Base-by-base conservation (phyloP, 2,888 invertebrate species). In the Hipparchia semele region DNA sequence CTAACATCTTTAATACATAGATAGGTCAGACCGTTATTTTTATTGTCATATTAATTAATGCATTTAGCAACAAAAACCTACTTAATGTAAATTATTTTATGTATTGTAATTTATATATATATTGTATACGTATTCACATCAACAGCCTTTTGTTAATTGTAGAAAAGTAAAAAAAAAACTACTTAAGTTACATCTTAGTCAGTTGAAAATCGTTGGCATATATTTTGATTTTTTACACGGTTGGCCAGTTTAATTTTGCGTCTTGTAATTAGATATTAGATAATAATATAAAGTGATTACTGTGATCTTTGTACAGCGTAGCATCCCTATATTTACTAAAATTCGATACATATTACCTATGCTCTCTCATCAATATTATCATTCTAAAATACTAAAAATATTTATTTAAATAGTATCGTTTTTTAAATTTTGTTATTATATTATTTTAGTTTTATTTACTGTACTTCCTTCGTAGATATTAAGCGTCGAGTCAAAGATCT, bases 401-500 rank as follows among this genome's bases (percentile, higher is more conserved):
- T 92, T 93, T 92, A 93, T 93, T 93, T 91, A 87, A 72, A 86
- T 85, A 84, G 59, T 72, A 72, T 70, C 70, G 49, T 70, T 72
- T 73, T 71, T 73, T 65, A 59, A 60, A 87, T 83, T 84, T 90
- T 90, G 88, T 90, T 89, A 89, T 90, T 89, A 89, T 87, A 85
- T 86, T 85, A 82, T 83, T 69, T 62, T 75, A 75, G 87, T 81
- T 91, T 89, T 88, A 59, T 13, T 8, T 23, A 58, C 51, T 65
- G 88, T 90, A 91, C 89, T 90, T 91, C 90, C 88, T 88, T 88
- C 79, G 80, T 91, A 92, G 89, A 76, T 79, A 23, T 79, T 93
- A 92, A 91, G 92, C 86, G 89, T 90, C 88, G 90, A 94, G 93
- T 93, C 93, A 94, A 92, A 93, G 93, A 94, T 94, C 93, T 94